phyloP scores from a whole-genome alignment of 2,797 vertebrate species.

The Halcyon badia region DNA sequence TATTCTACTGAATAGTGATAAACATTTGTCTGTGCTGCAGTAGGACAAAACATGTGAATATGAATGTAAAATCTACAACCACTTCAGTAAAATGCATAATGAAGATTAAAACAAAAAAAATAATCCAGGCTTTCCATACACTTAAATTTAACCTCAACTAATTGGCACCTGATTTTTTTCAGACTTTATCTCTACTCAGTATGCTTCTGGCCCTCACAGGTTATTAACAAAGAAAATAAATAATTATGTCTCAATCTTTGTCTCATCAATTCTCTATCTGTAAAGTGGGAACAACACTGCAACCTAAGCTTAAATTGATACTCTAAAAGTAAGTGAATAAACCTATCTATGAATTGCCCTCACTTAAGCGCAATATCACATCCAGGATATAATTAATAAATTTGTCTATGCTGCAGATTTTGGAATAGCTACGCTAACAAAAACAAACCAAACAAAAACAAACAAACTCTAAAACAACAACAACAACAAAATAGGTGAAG shows the following conservation, averaged over 20 bases:
- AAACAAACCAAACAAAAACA: no score
- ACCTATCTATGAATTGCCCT: background rate
- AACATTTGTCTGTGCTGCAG: background rate
- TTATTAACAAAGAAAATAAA: background rate
- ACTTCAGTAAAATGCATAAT: background rate
- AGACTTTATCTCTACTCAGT: background rate
- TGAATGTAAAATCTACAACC: background rate
- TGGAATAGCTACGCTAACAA: background rate
- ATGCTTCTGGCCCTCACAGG: background rate
- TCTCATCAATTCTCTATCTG: background rate
- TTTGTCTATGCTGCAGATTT: background rate
- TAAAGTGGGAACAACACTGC: background rate
- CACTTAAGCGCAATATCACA: background rate
- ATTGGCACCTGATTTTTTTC: background rate
- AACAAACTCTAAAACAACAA: no score
- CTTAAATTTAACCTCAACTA: background rate
- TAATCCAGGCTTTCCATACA: background rate
- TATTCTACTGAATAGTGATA: background rate
- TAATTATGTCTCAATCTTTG: background rate
- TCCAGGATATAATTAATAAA: background rate
- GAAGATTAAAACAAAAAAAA: background rate
- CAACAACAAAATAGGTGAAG: background rate
- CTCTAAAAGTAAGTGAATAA: background rate
- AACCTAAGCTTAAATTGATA: background rate
- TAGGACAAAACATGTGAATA: constrained; percentile 28